Base-by-base conservation (phyloP, 2,113 vertebrate species). In the Fregata magnificens region DNA sequence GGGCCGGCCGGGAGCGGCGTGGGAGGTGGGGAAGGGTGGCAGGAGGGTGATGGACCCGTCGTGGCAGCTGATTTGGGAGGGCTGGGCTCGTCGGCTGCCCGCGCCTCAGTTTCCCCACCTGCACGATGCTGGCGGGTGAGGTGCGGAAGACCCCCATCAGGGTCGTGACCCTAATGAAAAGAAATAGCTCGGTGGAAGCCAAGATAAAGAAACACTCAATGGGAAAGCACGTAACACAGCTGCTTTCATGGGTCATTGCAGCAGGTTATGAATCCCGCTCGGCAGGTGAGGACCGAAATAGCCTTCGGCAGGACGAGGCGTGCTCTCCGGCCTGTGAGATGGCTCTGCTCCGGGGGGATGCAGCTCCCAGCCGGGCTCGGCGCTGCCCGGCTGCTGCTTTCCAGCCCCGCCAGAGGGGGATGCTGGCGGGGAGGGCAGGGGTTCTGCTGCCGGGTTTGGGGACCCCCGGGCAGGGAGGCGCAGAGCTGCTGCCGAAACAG, bases 11-110 rank as follows among this genome's bases (percentile, higher is more conserved):
- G n/a, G 50, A 42, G 81, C 21, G 2, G 13, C 2, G 8, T 3
- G 16, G 69, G 82, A 16, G 55, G 8, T 32, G 70, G 34, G 62
- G 44, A 19, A 29, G 44, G 31, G 18, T 13, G 53, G 38, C 24
- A 5, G 62, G 58, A 45, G 40, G 61, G 67, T 31, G 20, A 45
- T 29, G 34, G 21, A 7, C 8, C 47, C 14, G 2, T 2, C 16
- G 0, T 0, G 6, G 40, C n/a, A 6, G 0, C 4, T 9, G 16
- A 9, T 29, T 25, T 1, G 3, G 71, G 20, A 7, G 22, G n/a
- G 1, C 10, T 3, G 63, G 34, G 29, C 4, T 40, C 6, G 5
- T 4, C 0, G 2, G 58, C 45, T 24, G 22, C 25, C 22, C 2
- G 1, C 72, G 77, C 67, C 82, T 95, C 84, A 16, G 82, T 73